Conservation (phyloP, 2,888 invertebrate species). For the Chymomyza caudatula region DNA sequence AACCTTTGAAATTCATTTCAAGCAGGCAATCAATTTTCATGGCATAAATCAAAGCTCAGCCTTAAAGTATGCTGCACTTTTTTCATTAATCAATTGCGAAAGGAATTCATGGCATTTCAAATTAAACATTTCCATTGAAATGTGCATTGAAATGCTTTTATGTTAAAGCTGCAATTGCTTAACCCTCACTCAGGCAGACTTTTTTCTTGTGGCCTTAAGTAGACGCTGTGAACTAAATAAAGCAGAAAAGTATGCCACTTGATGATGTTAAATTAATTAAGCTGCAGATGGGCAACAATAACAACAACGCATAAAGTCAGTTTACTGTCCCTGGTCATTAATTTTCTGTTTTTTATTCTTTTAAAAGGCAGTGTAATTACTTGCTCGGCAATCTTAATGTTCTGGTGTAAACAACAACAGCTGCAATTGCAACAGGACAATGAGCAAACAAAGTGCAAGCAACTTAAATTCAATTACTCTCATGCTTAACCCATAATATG, state of each 20-base stretch:
- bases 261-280: conserved; percentile 35
- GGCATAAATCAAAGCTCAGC: conserved; percentile 34
- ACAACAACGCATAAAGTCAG: conserved; percentile 3
- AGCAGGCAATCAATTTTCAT: background rate
- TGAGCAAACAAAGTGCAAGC: background rate
- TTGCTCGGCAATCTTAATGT: background rate
- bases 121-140: background rate
- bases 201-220: background rate
- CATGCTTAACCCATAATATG: background rate
- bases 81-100: background rate
- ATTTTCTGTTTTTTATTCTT: background rate
- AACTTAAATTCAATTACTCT: background rate
- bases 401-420: conserved; percentile 7
- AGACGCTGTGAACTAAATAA: background rate
- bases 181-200: background rate
- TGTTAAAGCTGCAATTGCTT: background rate
- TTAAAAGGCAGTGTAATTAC: background rate
- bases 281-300: conserved; percentile 4
- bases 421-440: conserved; percentile 8
- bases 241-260: conserved; percentile 11
- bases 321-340: background rate
- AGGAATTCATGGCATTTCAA: background rate
- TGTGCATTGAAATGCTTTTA: no score
- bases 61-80: conserved; percentile 35
- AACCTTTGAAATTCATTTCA: background rate